Base-by-base conservation (phyloP, 37 sponge, comb jelly and placozoan genomes). In the Agelas oroides region DNA sequence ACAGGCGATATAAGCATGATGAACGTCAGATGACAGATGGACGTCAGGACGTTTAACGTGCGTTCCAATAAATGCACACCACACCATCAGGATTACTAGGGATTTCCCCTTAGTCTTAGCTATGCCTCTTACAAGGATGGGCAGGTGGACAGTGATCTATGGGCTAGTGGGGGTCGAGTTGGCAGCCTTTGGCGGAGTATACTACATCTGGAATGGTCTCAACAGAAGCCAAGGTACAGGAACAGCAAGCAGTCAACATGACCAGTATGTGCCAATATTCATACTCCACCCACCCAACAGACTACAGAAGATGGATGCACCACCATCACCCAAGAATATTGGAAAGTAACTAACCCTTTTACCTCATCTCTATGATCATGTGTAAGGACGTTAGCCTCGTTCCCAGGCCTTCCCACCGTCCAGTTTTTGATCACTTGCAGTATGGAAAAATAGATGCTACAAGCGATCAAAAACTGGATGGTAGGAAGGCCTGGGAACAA, bases 121-220 rank as follows among this genome's bases (percentile, higher is more conserved):
- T 0, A 92, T 92, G 92, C 92, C 92, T 38, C 79, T 92, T 68
- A 92, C 92, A 21, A 72, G 21, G 53, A 35, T 84, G 0, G 85
- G 93, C 6, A 92, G 71, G 69, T 86, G 85, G 85, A 54, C 60
- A 31, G 71, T 88, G 38, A 58, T 87, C 21, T 78, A 77, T 53
- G 76, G 84, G 12, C 23, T 92, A 5, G 85, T 84, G 6, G 77
- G 80, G 1, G 59, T 76, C 12, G 93, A 92, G 64, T 54, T 75
- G 35, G 85, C 61, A n/a, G 85, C 70, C 1, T 11, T 79, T 15
- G 34, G 53, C 46, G 85, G 56, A n/a, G 37, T 57, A 30, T 92
- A 81, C 33, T 37, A 73, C 38, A 37, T 71, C 37, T 92, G 93
- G 93, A 66, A 80, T 60, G 80, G 53, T 19, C 79, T 87, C 67